Conservation (phyloP, 2,113 vertebrate species). For the Melospiza georgiana region DNA sequence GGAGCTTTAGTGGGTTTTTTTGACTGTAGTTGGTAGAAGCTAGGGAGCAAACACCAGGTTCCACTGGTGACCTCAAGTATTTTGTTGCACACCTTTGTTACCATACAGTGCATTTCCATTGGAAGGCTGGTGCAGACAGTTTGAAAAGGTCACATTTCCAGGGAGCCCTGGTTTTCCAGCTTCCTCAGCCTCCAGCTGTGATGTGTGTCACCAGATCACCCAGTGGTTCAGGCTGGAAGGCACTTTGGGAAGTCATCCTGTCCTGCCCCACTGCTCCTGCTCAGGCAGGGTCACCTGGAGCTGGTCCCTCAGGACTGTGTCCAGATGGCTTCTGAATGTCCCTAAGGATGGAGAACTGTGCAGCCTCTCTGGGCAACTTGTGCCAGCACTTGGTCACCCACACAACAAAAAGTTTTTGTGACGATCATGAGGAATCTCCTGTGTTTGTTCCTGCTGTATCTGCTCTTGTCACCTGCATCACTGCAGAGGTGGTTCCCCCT, state of each 20-base stretch:
- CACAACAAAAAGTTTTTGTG: background rate
- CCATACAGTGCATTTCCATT: accelerated
- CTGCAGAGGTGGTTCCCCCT: background rate
- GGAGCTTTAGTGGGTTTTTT: background rate
- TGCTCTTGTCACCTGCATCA: background rate
- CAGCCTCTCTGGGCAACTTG: background rate
- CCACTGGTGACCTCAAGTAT: background rate
- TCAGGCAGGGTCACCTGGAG: background rate
- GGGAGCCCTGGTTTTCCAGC: background rate
- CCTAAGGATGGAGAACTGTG: accelerated
- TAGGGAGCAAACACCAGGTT: background rate
- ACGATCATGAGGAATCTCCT: background rate
- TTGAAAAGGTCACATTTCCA: background rate
- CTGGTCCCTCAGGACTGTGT: background rate
- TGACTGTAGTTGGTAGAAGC: background rate
- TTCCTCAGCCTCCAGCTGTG: background rate
- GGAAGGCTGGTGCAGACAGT: background rate
- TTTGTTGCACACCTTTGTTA: background rate
- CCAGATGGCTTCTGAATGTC: background rate
- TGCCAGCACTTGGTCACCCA: background rate
- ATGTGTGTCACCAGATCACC: background rate
- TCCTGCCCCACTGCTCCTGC: background rate
- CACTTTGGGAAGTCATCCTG: background rate
- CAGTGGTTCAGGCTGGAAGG: background rate
- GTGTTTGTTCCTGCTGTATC: background rate